Conservation (phyloP, 2,888 invertebrate genomes). For the Timema cristinae region DNA sequence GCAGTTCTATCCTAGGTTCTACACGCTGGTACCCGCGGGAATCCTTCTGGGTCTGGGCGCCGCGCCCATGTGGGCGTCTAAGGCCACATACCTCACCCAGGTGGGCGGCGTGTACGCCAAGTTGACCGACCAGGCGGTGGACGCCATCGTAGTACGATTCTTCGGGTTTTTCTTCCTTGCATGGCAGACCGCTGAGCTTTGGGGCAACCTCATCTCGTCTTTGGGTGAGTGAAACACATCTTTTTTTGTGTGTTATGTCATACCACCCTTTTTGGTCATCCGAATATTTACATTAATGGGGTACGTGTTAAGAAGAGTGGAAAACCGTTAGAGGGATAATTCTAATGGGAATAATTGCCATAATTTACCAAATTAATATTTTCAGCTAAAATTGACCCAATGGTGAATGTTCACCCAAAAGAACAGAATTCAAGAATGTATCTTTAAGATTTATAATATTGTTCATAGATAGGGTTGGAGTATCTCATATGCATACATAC, state of each 20-base stretch:
- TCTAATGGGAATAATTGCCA: too few species aligned
- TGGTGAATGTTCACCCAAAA: too few species aligned
- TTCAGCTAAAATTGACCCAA: too few species aligned
- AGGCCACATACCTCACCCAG: slow-evolving; percentile 94
- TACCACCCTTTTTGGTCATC: background rate
- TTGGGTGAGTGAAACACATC: slow-evolving; percentile 60
- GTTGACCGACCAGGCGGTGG: slow-evolving; percentile 78
- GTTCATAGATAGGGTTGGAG: too few species aligned
- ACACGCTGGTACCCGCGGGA: slow-evolving; percentile 89
- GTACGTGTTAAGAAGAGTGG: too few species aligned
- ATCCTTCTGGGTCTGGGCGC: slow-evolving; percentile 92
- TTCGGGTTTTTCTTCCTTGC: slow-evolving; percentile 99
- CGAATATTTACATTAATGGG: too few species aligned
- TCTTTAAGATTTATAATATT: too few species aligned
- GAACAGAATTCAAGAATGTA: too few species aligned
- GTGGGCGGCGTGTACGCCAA: slow-evolving; percentile 88
- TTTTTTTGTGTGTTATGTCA: too few species aligned
- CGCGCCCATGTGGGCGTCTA: slow-evolving; percentile 98
- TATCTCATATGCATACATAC: too few species aligned
- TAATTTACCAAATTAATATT: too few species aligned
- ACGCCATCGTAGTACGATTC: slow-evolving; percentile 92
- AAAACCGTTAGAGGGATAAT: too few species aligned
- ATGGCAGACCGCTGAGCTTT: slow-evolving; percentile 94
- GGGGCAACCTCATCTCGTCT: slow-evolving; percentile 94
- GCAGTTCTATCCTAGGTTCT: slow-evolving; percentile 83